phyloP scores from a whole-genome alignment of 2,113 vertebrate species.

The Physeter macrocephalus region DNA sequence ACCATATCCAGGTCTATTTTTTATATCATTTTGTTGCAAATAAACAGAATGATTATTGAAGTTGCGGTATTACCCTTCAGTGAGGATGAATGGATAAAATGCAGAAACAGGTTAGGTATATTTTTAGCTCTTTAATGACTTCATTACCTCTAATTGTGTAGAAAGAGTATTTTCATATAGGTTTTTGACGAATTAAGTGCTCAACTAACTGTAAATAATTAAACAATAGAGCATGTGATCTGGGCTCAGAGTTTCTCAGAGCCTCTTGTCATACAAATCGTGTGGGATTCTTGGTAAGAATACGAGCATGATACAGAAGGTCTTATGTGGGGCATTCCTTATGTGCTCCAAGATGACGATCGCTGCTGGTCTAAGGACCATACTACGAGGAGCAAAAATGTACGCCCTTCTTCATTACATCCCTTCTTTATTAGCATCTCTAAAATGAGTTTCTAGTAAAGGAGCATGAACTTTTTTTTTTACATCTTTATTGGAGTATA shows the following conservation, averaged over 20 bases:
- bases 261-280: not conserved
- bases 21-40: not conserved
- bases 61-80: not conserved
- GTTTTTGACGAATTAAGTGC: not conserved
- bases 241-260: not conserved
- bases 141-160: not conserved
- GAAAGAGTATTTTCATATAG: not conserved
- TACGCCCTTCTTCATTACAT: not conserved
- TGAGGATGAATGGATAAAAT: not conserved
- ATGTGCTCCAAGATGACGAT: rapidly evolving
- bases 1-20: not conserved
- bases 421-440: not conserved
- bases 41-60: not conserved
- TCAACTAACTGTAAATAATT: not conserved
- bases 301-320: rapidly evolving
- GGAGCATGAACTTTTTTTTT: not conserved
- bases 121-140: not conserved
- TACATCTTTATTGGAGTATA: too few species aligned
- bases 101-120: not conserved
- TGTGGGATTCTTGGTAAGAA: not conserved
- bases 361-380: not conserved
- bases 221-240: not conserved
- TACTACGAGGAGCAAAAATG: not conserved
- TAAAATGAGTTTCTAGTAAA: not conserved
- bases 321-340: rapidly evolving